These are phyloP conservation scores for Onthophagus taurus DNA, from an alignment of 1,140 invertebrate species.

Conservation along the genomic window DNA sequence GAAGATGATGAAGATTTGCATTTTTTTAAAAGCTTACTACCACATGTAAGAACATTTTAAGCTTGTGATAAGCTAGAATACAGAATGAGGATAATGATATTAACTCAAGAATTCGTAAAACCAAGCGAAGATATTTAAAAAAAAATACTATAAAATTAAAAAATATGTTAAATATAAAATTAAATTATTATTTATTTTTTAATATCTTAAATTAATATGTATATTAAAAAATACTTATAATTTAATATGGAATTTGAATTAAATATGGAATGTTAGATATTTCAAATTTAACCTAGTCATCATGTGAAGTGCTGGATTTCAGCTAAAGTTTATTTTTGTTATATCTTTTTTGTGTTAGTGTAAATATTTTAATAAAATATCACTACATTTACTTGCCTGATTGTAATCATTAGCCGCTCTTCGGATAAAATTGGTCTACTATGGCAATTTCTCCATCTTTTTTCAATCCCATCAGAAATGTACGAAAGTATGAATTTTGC, in stretches of 20 bases:
- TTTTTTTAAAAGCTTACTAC: conserved; percentile 5
- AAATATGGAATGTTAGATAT: too few relatives aligned
- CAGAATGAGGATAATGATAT: too few relatives aligned
- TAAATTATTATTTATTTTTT: too few relatives aligned
- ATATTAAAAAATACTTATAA: background rate
- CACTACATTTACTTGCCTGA: background rate
- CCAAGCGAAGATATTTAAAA: background rate
- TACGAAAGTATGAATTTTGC: conserved; percentile 1
- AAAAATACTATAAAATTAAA: too few relatives aligned
- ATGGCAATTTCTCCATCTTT: conserved; percentile 7
- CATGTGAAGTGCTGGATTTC: conserved; percentile 2
- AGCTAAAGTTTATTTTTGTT: conserved; percentile 6
- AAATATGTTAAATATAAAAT: too few relatives aligned
- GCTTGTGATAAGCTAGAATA: too few relatives aligned
- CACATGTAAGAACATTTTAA: background rate
- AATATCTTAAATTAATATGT: too few relatives aligned
- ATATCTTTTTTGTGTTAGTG: conserved; percentile 1
- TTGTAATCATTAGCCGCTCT: conserved; percentile 5
- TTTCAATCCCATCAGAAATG: conserved; percentile 3
- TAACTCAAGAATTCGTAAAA: background rate
- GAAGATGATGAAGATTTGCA: too few relatives aligned
- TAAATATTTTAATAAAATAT: background rate
- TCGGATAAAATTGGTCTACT: conserved; percentile 10
- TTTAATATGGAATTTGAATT: too few relatives aligned
- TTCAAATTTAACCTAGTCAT: too few relatives aligned